These are phyloP conservation scores for Poecilia picta DNA, from an alignment of 2,797 vertebrate genomes.

Conservation along the genomic window DNA sequence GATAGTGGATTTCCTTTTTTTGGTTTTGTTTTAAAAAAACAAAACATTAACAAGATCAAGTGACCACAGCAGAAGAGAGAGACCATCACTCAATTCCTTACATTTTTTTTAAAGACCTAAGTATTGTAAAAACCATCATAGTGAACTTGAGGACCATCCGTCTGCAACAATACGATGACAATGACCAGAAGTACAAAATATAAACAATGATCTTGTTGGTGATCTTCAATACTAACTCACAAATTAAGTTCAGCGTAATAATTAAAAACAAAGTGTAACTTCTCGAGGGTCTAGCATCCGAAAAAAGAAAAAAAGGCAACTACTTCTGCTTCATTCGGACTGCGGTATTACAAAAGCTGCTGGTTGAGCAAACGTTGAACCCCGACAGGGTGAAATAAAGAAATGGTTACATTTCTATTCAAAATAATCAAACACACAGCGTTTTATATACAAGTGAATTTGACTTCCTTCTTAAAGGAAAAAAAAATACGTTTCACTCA, in stretches of 20 bases:
- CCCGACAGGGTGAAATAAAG: conserved; percentile 67
- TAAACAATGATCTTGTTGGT: conserved; percentile 9
- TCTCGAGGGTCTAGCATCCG: conserved; percentile 54
- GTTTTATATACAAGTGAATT: conserved; percentile 77
- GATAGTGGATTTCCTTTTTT: not conserved
- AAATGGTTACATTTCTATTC: conserved; percentile 75
- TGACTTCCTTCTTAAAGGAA: conserved; percentile 81
- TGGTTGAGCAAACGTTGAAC: conserved; percentile 60
- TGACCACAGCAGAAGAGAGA: not conserved
- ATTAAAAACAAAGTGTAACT: conserved; percentile 66
- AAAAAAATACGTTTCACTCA: conserved; percentile 62
- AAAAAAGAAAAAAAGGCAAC: conserved; percentile 56
- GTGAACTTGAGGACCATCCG: conserved; percentile 14
- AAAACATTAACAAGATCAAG: not conserved
- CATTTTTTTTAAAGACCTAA: not conserved
- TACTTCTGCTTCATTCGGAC: conserved; percentile 18
- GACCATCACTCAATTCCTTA: not conserved
- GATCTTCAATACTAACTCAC: conserved; percentile 44
- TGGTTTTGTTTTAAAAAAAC: not conserved
- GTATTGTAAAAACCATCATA: not conserved
- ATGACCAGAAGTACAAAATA: conserved; percentile 3
- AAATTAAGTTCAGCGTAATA: conserved; percentile 57
- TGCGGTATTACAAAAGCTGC: conserved; percentile 62
- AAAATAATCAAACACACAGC: conserved; percentile 79
- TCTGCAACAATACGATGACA: conserved; percentile 23